Conservation (phyloP, 2,797 vertebrate species). For the Clarias pachynema region DNA sequence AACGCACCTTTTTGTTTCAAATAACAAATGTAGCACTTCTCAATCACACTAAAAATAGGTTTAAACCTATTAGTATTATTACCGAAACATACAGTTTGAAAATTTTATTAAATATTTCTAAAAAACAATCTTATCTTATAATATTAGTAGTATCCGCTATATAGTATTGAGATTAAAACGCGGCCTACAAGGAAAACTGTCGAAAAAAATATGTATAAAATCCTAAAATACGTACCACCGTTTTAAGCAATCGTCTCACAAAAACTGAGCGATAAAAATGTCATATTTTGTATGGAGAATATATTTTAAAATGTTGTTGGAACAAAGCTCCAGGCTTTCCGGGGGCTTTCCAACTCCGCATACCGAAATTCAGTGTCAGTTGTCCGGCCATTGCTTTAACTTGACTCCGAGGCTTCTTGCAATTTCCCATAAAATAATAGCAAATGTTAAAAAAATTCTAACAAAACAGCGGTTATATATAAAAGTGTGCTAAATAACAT, state of each 20-base stretch:
- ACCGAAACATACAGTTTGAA: too few relatives aligned
- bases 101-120: not conserved
- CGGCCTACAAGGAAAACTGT: slow-evolving; percentile 35
- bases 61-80: too few relatives aligned
- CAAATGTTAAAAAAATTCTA: slow-evolving; percentile 34
- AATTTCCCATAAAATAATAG: slow-evolving; percentile 70
- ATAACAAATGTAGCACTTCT: not conserved
- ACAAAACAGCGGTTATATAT: not conserved
- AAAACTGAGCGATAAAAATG: not conserved
- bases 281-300: not conserved
- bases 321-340: slow-evolving; percentile 66
- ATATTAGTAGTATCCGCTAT: not conserved
- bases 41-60: not conserved
- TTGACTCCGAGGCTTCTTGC: slow-evolving; percentile 72
- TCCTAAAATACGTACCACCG: not conserved
- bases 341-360: slow-evolving; percentile 69
- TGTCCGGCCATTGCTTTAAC: slow-evolving; percentile 54
- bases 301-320: not conserved
- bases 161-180: not conserved
- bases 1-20: not conserved
- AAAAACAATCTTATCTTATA: too few relatives aligned
- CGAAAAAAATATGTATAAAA: not conserved
- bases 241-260: not conserved
- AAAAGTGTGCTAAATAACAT: slow-evolving; percentile 49
- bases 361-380: slow-evolving; percentile 58